Base-by-base conservation (phyloP, 1,140 invertebrate species). In the Laodelphax striatellus region DNA sequence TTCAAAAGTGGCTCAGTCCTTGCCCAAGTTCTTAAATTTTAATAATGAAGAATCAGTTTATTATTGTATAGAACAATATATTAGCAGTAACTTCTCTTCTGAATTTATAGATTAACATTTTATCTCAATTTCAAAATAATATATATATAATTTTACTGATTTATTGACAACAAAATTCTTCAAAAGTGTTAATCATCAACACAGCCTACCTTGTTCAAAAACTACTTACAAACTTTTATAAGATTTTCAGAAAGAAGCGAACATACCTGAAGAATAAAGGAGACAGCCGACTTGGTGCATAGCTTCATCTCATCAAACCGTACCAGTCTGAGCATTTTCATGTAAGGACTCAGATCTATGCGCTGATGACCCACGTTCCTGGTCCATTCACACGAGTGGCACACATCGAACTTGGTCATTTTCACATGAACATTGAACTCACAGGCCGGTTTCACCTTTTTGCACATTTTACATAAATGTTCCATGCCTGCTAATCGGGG, bases 271-370 rank as follows among this genome's bases (percentile, higher is more conserved):
- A 67, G 55, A 5, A 63, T 46, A 38, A 66, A 66, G n/a, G 60
- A 63, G 3, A 61, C 54, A 1, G 65, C 63, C 13, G 52, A 58
- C 24, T 64, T 61, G 8, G 59, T 61, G 10, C 56, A 57, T 10
- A 34, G 22, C 42, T 65, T 59, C 60, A 66, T 60, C 55, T 67
- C 66, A 21, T 62, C 53, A 14, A 43, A 58, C 22, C 63, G 54
- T 2, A 67, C 52, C 28, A 52, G 31, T 14, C 61, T 63, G n/a
- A 67, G 43, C 44, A 67, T 63, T 6, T 44, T 44, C 2, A 57
- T 31, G 50, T 66, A 67, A 0, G 63, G 63, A 4, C 58, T 63
- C 53, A 67, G 52, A 16, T 67, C 66, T 8, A 67, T 62, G 13
- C 64, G 38, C n/a, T 62, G 57, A 21, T 61, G 57, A 0, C 61